Percentiles rank a stretch among this genome's conserved stretches.
Conservation (phyloP, 2,888 invertebrate species). For the Drosophila imparisetae region DNA sequence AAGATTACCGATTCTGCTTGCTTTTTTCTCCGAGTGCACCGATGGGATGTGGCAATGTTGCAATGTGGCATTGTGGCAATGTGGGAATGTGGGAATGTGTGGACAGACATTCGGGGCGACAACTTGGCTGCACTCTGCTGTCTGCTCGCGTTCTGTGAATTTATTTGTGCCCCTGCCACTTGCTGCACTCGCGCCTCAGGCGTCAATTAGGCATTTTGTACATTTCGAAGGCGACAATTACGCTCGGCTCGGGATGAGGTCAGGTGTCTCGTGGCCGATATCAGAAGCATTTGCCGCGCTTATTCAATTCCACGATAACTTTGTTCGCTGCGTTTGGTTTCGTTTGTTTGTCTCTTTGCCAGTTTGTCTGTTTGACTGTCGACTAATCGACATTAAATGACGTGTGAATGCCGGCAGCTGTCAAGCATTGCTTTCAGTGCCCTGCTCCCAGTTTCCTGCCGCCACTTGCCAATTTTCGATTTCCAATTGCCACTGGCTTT, state of each 20-base stretch:
- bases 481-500: slow-evolving; percentile 61
- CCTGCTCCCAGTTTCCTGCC: slow-evolving; percentile 21
- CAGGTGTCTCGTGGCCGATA: slow-evolving; percentile 38
- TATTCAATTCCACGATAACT: slow-evolving; percentile 61
- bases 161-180: slow-evolving; percentile 9
- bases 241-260: slow-evolving; percentile 15
- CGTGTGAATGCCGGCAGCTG: slow-evolving; percentile 84
- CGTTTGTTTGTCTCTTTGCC: neutral
- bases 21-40: neutral
- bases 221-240: slow-evolving; percentile 70
- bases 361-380: slow-evolving; percentile 34
- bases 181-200: slow-evolving; percentile 35
- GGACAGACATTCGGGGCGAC: neutral
- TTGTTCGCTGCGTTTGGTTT: slow-evolving; percentile 33
- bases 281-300: slow-evolving; percentile 41
- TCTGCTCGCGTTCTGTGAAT: neutral
- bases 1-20: neutral
- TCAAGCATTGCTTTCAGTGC: slow-evolving; percentile 58
- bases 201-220: slow-evolving; percentile 83
- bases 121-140: slow-evolving; percentile 15
- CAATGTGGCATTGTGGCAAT: neutral
- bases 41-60: neutral
- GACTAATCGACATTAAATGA: slow-evolving; percentile 85
- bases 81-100: neutral
- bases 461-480: slow-evolving; percentile 44